phyloP scores from a whole-genome alignment of 2,797 vertebrate genomes.

The Crocodylus rhombifer region DNA sequence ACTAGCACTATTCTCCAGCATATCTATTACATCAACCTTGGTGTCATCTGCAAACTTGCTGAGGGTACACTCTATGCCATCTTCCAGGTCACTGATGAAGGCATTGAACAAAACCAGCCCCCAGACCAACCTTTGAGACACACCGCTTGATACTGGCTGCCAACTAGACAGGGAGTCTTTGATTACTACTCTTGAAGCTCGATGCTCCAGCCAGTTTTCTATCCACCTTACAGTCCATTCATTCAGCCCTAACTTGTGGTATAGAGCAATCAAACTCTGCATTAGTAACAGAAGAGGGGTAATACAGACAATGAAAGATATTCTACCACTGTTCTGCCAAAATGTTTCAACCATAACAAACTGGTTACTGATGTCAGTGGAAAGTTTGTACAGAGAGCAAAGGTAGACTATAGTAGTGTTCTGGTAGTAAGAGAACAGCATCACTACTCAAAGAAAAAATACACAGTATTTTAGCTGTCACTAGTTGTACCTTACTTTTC shows the following conservation, averaged over 20 bases:
- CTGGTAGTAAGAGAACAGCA: background rate
- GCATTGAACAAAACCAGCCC: too few relatives aligned
- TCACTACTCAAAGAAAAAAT: background rate
- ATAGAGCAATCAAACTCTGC: background rate
- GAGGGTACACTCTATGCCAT: too few relatives aligned
- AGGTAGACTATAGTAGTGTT: accelerated
- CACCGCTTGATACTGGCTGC: too few relatives aligned
- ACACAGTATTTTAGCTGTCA: background rate
- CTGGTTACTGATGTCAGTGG: background rate
- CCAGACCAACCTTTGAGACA: too few relatives aligned
- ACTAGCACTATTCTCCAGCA: too few relatives aligned
- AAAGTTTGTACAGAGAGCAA: background rate
- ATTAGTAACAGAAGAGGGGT: background rate
- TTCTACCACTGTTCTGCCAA: background rate
- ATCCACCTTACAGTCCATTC: background rate
- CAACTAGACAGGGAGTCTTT: too few relatives aligned
- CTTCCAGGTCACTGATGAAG: too few relatives aligned
- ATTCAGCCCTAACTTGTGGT: background rate
- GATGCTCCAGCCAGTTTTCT: too few relatives aligned
- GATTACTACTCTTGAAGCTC: too few relatives aligned
- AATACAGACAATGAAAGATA: background rate
- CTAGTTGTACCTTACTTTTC: background rate
- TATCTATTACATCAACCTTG: too few relatives aligned
- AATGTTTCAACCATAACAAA: background rate
- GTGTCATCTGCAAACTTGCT: too few relatives aligned